Conservation (phyloP, 2,888 invertebrate species). For the Philhelius pedissequus region DNA sequence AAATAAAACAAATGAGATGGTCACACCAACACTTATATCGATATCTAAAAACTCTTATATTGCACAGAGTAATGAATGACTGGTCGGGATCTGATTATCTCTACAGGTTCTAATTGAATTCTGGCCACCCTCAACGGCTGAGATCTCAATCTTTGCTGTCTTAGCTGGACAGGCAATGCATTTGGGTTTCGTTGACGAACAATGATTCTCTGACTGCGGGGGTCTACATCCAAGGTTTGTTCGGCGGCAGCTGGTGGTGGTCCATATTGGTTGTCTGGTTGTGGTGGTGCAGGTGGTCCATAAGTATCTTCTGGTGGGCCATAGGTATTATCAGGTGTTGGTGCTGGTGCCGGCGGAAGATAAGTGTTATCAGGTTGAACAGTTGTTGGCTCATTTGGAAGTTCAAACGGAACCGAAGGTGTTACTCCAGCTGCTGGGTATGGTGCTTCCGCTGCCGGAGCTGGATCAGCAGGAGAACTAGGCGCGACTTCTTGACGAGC, state of each 20-base stretch:
- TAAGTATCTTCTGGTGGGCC: constrained; percentile 40
- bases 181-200: constrained; percentile 24
- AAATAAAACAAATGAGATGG: not conserved
- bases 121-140: constrained; percentile 29
- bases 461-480: constrained; percentile 22
- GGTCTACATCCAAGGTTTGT: not conserved
- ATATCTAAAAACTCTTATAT: constrained; percentile 61
- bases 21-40: not conserved
- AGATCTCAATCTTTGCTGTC: not conserved
- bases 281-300: constrained; percentile 24
- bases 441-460: not conserved
- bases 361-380: constrained; percentile 50
- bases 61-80: constrained; percentile 63
- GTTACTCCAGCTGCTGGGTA: constrained; percentile 57
- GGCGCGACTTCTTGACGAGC: constrained; percentile 52
- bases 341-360: constrained; percentile 44
- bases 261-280: constrained; percentile 19
- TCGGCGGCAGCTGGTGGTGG: not conserved
- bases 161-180: not conserved
- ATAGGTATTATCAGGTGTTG: constrained; percentile 40
- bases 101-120: constrained; percentile 46
- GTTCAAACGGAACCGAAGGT: constrained; percentile 43
- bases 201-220: constrained; percentile 36
- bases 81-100: constrained; percentile 52
- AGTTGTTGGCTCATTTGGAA: constrained; percentile 40